Evolutionary conservation across 53 echinoderm and acorn worm genomes (phyloP), one percentile per base, ranked within the genome.

Genomic region (Patiria pectinifera): DNA sequence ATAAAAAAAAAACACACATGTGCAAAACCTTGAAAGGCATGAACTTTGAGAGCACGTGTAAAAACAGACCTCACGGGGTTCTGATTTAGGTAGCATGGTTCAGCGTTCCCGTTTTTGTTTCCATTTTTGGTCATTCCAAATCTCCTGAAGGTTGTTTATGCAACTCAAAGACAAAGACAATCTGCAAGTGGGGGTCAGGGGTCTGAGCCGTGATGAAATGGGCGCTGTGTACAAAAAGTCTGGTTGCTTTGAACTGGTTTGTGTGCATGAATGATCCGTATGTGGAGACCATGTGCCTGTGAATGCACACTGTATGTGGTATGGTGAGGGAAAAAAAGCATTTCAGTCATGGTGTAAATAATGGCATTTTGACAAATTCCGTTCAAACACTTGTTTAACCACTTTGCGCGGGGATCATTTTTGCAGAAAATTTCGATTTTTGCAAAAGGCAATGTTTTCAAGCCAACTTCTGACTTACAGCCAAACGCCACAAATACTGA

Each of bases 111-210:
- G 11, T 35, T 35, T 35, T 35, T 60, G 79, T 14, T 90, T 90
- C 90, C 80, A 90, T 90, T 44, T 90, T 80, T 90, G 90, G 90
- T 80, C 90, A 80, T 90, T 90, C 71, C 44, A n/a, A 63, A 69
- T 90, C 26, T 21, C 61, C 18, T 15, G 66, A 60, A 16, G 44
- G 22, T 45, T 89, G 89, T 89, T 78, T 89, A 78, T 78, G 43
- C 45, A 53, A 53, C 53, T 53, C 12, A 6, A 35, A 35, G 60
- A 82, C 5, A 48, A 25, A 25, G 59, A 23, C 8, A 88, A 53
- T 11, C 79, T 78, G 43, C 19, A 35, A 59, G 59, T 7, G 24
- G 84, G 44, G 84, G 84, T 84, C 59, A 84, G 45, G 23, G 62
- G 84, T 62, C 62, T 63, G 62, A 43, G 11, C 12, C 66, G 66